Evolutionary conservation across 37 sponge, comb jelly and placozoan species (phyloP).

Genomic region (Hormiphora californensis): DNA sequence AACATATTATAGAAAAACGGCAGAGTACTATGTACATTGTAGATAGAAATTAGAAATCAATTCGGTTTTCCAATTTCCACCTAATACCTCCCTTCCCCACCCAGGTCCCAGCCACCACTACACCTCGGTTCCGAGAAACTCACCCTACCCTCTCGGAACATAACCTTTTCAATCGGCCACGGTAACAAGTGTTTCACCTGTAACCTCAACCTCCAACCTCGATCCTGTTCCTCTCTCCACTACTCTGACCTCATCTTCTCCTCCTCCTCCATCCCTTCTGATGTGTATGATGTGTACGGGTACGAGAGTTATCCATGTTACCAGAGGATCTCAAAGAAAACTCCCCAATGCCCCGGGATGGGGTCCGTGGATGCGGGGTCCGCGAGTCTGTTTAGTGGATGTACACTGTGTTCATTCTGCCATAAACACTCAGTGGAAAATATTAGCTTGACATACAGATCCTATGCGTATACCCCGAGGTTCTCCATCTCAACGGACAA

Average conservation of each 20-base stretch:
- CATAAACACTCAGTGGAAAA: not conserved
- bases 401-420: slow-evolving; percentile 23
- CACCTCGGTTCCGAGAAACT: too few relatives aligned
- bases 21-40: too few relatives aligned
- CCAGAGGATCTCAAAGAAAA: not conserved
- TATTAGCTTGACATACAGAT: not conserved
- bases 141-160: not conserved
- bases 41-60: too few relatives aligned
- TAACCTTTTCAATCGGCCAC: not conserved
- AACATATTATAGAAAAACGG: too few relatives aligned
- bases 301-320: slow-evolving; percentile 38
- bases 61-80: too few relatives aligned
- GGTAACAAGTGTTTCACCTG: slow-evolving; percentile 19
- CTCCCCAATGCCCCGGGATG: not conserved
- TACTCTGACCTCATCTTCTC: slow-evolving; percentile 2
- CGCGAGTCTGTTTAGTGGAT: not conserved
- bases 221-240: not conserved
- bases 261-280: not conserved
- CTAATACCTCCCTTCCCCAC: too few relatives aligned
- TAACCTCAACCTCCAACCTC: not conserved
- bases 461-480: not conserved
- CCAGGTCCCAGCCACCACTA: too few relatives aligned
- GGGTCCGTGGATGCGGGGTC: not conserved
- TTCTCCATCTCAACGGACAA: slow-evolving; percentile 18
- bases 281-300: not conserved